Base-by-base conservation (phyloP, 2,113 vertebrate genomes). In the Arothron firmamentum region DNA sequence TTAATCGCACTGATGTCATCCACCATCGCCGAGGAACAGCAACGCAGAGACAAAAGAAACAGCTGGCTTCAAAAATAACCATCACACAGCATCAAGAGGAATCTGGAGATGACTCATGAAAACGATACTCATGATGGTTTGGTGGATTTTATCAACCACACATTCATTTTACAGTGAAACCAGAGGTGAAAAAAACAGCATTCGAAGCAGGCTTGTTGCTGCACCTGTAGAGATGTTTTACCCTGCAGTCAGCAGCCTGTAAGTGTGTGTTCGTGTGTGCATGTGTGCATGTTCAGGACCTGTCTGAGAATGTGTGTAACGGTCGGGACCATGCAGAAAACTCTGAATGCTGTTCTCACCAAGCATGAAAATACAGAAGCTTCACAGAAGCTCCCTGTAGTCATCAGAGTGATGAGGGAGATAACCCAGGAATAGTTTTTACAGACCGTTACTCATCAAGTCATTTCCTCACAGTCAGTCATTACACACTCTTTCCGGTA, bases 1-100 rank as follows among this genome's bases (percentile, higher is more conserved):
- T 49, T 64, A 11, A 5, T 45, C 7, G 23, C 63, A 54, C 52
- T 62, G 65, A 63, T 80, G 78, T 51, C 58, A 71, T 57, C 69
- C 68, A 66, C 48, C 51, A 56, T 69, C 68, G 71, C 56, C 17
- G n/a, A 43, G 52, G 19, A 62, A 69, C 47, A 70, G 59, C 52
- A 69, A 76, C 47, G 67, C 52, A 65, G 9, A 54, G 19, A 25
- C 48, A 61, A 31, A 54, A 42, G 58, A 52, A 47, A 21, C 54
- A 51, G 21, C 16, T 0, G 1, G 13, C 48, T 57, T 60, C n/a
- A 67, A 47, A 71, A 42, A 43, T 20, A 41, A 47, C 2, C 6
- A 15, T 18, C 51, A 21, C 25, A 11, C 23, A 47, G 16, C 38
- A 18, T 54, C 11, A 17, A 25, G 3, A 14, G 23, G 34, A 8